phyloP scores from a whole-genome alignment of 2,113 vertebrate species.

The Melanerpes formicivorus region DNA sequence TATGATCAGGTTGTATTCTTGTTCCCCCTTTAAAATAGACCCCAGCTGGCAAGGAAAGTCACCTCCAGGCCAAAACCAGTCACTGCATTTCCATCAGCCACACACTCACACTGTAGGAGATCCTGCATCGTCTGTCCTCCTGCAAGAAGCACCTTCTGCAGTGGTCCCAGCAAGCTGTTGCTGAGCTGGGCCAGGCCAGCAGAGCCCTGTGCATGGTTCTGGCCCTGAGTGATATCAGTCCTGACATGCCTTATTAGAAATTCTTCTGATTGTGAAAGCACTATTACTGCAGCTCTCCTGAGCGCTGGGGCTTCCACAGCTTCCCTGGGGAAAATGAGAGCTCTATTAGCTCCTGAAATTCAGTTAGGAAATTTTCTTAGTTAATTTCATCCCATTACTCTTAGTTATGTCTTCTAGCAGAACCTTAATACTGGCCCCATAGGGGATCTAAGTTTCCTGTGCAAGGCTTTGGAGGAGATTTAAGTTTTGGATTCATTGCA shows the following conservation, averaged over 20 bases:
- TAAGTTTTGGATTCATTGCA: constrained; percentile 57
- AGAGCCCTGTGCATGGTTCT: neutral
- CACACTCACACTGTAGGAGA: fast-evolving
- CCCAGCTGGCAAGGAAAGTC: neutral
- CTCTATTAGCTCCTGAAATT: constrained; percentile 69
- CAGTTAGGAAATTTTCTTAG: constrained; percentile 71
- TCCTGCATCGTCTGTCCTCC: fast-evolving
- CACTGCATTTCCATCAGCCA: neutral
- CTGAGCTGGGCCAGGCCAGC: neutral
- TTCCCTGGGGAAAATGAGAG: constrained; percentile 56
- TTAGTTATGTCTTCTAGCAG: constrained; percentile 67
- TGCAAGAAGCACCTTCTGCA: neutral
- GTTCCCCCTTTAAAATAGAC: fast-evolving
- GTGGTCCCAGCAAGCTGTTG: fast-evolving
- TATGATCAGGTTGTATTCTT: neutral
- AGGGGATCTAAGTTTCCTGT: constrained; percentile 68
- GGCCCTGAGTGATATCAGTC: neutral
- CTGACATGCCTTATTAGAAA: constrained; percentile 52
- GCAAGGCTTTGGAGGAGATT: constrained; percentile 56
- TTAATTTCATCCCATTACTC: constrained; percentile 72
- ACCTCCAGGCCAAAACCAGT: fast-evolving
- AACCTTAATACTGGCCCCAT: constrained; percentile 53
- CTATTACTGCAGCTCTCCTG: constrained; percentile 51
- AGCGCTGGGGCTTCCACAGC: constrained; percentile 48
- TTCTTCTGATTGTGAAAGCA: constrained; percentile 30